phyloP scores from a whole-genome alignment of 2,113 vertebrate genomes.

The Cyanistes caeruleus region DNA sequence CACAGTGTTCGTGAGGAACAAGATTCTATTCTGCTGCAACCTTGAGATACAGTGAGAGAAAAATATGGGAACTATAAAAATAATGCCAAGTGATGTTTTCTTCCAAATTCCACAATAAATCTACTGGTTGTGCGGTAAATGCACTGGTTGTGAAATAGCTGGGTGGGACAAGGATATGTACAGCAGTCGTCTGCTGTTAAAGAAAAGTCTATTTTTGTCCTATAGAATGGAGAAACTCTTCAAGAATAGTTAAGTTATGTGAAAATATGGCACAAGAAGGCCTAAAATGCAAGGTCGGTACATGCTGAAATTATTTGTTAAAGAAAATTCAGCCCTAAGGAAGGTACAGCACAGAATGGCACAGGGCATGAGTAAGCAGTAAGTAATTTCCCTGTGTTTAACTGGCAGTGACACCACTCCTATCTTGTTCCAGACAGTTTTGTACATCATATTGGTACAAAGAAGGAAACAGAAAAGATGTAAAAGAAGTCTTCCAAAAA shows the following conservation, averaged over 20 bases:
- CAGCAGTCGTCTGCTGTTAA: not conserved
- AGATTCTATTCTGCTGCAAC: not conserved
- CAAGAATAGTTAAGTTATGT: not conserved
- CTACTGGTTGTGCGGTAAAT: not conserved
- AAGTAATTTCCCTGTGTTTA: not conserved
- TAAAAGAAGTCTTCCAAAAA: not conserved
- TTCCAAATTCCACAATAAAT: not conserved
- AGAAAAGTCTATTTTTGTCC: not conserved
- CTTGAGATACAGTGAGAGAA: not conserved
- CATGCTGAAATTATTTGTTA: not conserved
- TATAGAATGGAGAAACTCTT: not conserved
- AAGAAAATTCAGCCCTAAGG: not conserved
- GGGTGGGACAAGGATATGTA: not conserved
- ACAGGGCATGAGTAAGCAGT: not conserved
- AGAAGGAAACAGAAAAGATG: not conserved
- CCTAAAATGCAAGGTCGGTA: not conserved
- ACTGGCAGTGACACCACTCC: not conserved
- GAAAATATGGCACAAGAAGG: not conserved
- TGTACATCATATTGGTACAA: not conserved
- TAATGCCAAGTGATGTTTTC: not conserved
- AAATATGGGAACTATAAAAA: not conserved
- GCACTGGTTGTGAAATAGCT: not conserved
- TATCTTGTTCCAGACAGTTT: not conserved
- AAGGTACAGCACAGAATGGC: not conserved
- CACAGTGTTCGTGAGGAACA: not conserved